Evolutionary conservation across 1,140 invertebrate species (phyloP).

Genomic region (Drosophila leontia): DNA sequence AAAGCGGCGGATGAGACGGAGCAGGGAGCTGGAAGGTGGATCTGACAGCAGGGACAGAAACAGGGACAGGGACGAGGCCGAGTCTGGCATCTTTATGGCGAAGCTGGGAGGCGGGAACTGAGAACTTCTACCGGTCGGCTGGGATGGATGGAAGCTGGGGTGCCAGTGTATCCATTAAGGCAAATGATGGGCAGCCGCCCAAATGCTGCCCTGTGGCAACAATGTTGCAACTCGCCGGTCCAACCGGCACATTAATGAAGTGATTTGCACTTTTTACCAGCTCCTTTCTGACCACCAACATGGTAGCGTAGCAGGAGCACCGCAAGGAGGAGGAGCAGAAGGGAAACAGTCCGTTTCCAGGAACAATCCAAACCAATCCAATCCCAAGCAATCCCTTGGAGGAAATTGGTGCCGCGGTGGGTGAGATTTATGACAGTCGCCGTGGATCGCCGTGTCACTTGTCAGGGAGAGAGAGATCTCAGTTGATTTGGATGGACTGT

Average conservation of each 20-base stretch:
- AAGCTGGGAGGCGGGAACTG: conserved; percentile 4
- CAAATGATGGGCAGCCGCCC: conserved; percentile 71
- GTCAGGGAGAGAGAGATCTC: conserved; percentile 33
- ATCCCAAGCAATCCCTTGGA: conserved; percentile 16
- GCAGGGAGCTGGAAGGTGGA: not conserved
- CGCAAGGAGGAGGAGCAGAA: conserved; percentile 5
- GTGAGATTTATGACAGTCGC: conserved; percentile 78
- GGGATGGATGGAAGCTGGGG: conserved; percentile 36
- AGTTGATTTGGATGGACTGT: conserved; percentile 22
- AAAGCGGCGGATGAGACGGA: not conserved
- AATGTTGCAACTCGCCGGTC: conserved; percentile 49
- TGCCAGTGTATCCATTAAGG: conserved; percentile 68
- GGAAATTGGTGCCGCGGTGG: conserved; percentile 40
- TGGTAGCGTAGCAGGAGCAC: not conserved
- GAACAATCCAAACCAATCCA: conserved; percentile 69
- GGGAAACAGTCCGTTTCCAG: conserved; percentile 42
- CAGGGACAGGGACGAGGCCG: conserved; percentile 19
- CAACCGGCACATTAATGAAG: conserved; percentile 71
- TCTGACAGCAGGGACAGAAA: not conserved
- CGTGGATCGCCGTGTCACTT: conserved; percentile 71
- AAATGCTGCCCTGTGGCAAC: conserved; percentile 60
- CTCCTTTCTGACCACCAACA: conserved; percentile 70
- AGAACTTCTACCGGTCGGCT: conserved; percentile 8
- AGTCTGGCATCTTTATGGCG: conserved; percentile 35
- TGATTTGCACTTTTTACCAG: conserved; percentile 75